Percentiles rank a stretch among this genome's conserved stretches.
phyloP scores from a whole-genome alignment of 2,113 vertebrate genomes.

The Cyanistes caeruleus region DNA sequence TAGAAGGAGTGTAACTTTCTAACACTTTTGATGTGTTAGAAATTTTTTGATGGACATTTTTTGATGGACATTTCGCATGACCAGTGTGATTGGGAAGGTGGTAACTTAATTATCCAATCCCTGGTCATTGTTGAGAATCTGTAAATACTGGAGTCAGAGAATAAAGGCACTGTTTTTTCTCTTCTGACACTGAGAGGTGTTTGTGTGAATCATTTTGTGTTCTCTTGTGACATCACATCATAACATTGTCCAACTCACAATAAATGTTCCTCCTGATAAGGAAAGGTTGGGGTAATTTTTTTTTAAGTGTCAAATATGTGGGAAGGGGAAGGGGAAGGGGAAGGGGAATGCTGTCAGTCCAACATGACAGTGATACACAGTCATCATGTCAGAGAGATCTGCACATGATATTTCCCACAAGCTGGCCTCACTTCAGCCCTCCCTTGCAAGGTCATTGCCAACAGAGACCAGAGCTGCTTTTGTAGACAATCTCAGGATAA shows the following conservation, averaged over 20 bases:
- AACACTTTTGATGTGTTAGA: no score
- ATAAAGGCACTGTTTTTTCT: no score
- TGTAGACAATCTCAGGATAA: not conserved
- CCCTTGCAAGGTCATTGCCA: not conserved
- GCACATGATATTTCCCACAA: not conserved
- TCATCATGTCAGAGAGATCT: not conserved
- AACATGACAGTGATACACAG: not conserved
- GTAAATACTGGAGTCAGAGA: no score
- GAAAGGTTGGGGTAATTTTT: not conserved
- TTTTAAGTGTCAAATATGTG: not conserved
- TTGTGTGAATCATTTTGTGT: no score
- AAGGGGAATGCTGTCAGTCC: not conserved
- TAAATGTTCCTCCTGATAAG: not conserved
- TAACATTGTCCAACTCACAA: not conserved
- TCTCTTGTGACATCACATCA: not conserved
- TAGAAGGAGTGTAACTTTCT: no score
- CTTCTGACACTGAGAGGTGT: no score
- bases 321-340: not conserved
- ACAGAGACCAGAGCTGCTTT: not conserved
- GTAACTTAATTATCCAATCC: no score
- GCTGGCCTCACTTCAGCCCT: not conserved
- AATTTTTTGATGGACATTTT: no score
- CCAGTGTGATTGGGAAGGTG: no score
- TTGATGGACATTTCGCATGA: no score
- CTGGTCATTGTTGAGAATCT: no score